These are phyloP conservation scores for Hemicordylus capensis DNA, from an alignment of 2,113 vertebrate genomes.

Conservation along the genomic window DNA sequence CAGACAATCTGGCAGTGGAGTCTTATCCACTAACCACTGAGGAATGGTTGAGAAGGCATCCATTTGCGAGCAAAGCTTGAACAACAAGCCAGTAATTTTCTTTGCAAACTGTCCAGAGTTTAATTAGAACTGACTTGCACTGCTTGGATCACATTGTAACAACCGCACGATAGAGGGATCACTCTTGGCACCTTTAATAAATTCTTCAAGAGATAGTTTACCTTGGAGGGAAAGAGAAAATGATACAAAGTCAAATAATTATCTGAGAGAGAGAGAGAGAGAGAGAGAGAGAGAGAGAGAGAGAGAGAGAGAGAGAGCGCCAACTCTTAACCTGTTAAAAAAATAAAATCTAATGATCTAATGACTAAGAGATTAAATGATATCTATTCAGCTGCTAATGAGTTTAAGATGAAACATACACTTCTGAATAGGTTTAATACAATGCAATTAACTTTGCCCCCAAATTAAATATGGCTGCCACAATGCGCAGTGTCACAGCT, in stretches of 20 bases:
- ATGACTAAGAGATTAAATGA: neutral
- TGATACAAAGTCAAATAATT: neutral
- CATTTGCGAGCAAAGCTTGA: constrained; percentile 81
- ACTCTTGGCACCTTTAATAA: constrained; percentile 89
- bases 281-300: too few relatives aligned
- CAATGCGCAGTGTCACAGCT: too few relatives aligned
- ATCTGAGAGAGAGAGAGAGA: too few relatives aligned
- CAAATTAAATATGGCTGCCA: too few relatives aligned
- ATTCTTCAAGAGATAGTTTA: constrained; percentile 85
- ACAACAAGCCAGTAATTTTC: constrained; percentile 68
- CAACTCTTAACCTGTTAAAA: too few relatives aligned
- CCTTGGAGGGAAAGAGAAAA: constrained; percentile 61
- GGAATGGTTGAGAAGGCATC: constrained; percentile 76
- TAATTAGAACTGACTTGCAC: constrained; percentile 82
- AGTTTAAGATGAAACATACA: neutral
- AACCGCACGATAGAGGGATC: constrained; percentile 86
- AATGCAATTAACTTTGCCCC: too few relatives aligned
- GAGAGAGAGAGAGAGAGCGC: too few relatives aligned
- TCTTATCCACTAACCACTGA: constrained; percentile 58
- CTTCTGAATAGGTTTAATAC: neutral
- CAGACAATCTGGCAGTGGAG: constrained; percentile 58
- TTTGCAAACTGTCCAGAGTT: constrained; percentile 63
- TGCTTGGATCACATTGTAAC: constrained; percentile 86
- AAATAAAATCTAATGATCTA: too few relatives aligned
- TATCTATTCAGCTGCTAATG: neutral